Evolutionary conservation across 2,113 vertebrate species (phyloP).

Genomic region (Burhinus oedicnemus): DNA sequence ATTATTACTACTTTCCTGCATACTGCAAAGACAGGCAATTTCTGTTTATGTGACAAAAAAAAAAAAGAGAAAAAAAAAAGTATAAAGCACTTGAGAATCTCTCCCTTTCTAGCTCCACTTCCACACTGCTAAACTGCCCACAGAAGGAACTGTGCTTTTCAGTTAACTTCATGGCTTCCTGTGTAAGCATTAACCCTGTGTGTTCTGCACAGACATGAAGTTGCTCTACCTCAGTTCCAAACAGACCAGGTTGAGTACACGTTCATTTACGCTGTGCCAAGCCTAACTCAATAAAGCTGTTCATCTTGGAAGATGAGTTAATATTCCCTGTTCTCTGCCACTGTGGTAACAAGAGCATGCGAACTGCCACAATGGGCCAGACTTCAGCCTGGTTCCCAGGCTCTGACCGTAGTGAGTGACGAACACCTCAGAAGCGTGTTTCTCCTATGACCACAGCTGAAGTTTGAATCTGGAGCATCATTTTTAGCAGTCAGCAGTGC

Average conservation of each 20-base stretch:
- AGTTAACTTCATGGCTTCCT: neutral
- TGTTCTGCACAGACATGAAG: neutral
- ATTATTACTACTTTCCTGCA: neutral
- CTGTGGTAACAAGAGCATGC: neutral
- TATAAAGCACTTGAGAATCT: neutral
- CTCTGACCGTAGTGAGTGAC: neutral
- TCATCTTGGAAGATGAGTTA: neutral
- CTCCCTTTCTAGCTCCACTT: neutral
- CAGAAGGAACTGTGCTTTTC: too few species aligned
- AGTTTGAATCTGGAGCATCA: too few species aligned
- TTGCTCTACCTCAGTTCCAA: neutral
- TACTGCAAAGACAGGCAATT: neutral
- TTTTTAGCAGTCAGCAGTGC: too few species aligned
- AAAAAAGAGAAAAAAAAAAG: neutral
- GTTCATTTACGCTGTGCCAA: neutral
- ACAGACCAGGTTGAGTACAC: neutral
- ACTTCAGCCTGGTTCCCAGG: neutral
- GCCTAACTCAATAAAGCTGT: neutral
- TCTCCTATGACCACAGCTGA: too few species aligned
- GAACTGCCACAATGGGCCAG: neutral
- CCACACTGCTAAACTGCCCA: neutral
- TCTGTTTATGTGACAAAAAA: neutral
- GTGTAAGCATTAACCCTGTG: neutral
- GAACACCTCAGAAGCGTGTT: too few species aligned
- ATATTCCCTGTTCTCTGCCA: neutral